Base-by-base conservation (phyloP, 2,113 vertebrate species). In the Egretta garzetta region DNA sequence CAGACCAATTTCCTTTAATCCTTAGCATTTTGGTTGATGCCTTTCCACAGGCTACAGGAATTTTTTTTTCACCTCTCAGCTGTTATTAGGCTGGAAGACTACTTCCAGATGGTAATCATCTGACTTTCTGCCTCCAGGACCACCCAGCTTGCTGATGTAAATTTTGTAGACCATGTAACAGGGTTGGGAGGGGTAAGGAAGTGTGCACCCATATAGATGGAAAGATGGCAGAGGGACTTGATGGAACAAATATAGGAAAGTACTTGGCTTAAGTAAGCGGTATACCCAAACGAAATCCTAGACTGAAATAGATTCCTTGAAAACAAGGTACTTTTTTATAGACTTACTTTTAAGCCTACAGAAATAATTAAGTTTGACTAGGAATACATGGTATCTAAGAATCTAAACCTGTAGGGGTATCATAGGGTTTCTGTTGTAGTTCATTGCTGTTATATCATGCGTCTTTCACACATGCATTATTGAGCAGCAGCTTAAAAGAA, bases 61-160 rank as follows among this genome's bases (percentile, higher is more conserved):
- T 26, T 77, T 67, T 79, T n/a, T 86, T 94, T 93, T 27, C 53
- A 77, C 72, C 28, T 93, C 74, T 83, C 52, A 77, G 83, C 64
- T 86, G 71, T 90, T 93, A 32, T 4, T 88, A 45, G 75, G 18
- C 72, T 93, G 80, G 64, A 82, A 93, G 75, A 71, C 60, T 66
- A 59, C 27, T 90, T 97, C 88, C 92, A 96, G 86, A 93, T 92
- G 86, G 67, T 62, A 63, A 71, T 71, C n/a, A 32, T 80, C 66
- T 82, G 67, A 49, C 19, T 88, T 92, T 67, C 43, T 93, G 60
- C 72, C 86, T 80, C 82, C 83, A 92, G 76, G 75, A 86, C 90
- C 94, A 93, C 88, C 32, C 56, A 53, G 22, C 84, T 88, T 67
- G 63, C 82, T 88, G 85, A 86, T 79, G 58, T 56, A 77, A 55